Conservation (phyloP, 2,113 vertebrate species). For the Microcebus lehilahytsara region DNA sequence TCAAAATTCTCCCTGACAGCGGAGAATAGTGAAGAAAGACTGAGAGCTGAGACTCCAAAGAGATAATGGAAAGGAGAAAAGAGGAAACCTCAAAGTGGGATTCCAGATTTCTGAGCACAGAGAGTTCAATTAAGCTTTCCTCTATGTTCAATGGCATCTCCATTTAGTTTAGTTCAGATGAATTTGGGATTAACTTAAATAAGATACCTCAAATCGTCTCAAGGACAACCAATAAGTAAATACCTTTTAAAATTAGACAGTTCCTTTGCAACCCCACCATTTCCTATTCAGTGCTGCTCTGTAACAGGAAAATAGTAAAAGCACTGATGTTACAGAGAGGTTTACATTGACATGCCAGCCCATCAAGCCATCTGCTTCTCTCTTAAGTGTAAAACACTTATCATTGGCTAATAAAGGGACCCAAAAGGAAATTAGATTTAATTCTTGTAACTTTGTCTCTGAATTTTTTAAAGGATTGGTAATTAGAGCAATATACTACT, state of each 20-base stretch:
- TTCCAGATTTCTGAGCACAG: neutral
- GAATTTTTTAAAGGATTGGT: conserved; percentile 41
- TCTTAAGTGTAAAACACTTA: neutral
- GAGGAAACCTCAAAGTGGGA: neutral
- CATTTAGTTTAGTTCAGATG: neutral
- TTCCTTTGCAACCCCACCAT: neutral
- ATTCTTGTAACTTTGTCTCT: conserved; percentile 18
- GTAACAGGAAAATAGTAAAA: neutral
- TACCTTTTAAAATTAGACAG: neutral
- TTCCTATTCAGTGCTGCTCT: neutral
- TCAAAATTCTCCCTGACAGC: neutral
- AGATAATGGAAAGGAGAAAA: neutral
- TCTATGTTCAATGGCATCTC: neutral
- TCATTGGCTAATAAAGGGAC: conserved; percentile 22
- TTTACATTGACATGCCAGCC: neutral
- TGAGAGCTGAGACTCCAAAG: neutral
- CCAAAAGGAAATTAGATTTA: conserved; percentile 51
- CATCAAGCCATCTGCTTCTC: neutral
- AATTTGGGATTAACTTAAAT: neutral
- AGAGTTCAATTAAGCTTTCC: neutral
- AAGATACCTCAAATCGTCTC: neutral
- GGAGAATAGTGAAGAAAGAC: neutral
- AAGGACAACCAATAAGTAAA: neutral
- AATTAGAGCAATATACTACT: neutral
- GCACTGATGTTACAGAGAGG: neutral